Evolutionary conservation across 2,113 vertebrate genomes (phyloP).

Genomic region (Haemorhous mexicanus): DNA sequence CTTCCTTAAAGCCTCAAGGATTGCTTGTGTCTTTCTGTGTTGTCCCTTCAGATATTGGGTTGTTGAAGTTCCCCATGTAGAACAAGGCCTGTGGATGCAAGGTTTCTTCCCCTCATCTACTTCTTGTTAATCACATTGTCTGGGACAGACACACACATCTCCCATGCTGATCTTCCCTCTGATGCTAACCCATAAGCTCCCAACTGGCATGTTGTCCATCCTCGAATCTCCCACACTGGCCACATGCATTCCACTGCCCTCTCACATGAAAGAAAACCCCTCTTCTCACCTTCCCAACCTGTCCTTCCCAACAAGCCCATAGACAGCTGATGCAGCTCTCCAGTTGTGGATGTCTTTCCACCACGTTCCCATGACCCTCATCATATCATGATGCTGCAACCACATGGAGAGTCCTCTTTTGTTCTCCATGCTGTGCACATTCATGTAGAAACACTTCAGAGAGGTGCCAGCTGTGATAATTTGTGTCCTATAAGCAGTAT

Average conservation of each 20-base stretch:
- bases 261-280: background rate
- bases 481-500: background rate
- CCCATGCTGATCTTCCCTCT: background rate
- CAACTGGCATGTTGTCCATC: background rate
- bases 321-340: background rate
- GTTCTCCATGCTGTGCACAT: background rate
- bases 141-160: background rate
- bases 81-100: background rate
- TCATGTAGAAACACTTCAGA: background rate
- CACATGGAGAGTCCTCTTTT: rapidly evolving
- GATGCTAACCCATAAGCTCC: background rate
- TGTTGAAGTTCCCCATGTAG: background rate
- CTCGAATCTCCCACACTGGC: background rate
- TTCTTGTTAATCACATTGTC: background rate
- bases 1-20: background rate
- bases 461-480: background rate
- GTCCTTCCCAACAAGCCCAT: background rate
- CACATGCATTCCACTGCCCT: background rate
- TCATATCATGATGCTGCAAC: background rate
- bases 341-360: background rate
- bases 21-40: background rate
- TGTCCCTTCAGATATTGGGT: background rate
- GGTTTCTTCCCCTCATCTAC: background rate
- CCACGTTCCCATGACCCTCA: background rate
- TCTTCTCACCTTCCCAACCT: background rate